Percentiles rank a stretch among this genome's conserved stretches.
Conservation (phyloP, 2,888 invertebrate genomes). For the Strigamia maritima region DNA sequence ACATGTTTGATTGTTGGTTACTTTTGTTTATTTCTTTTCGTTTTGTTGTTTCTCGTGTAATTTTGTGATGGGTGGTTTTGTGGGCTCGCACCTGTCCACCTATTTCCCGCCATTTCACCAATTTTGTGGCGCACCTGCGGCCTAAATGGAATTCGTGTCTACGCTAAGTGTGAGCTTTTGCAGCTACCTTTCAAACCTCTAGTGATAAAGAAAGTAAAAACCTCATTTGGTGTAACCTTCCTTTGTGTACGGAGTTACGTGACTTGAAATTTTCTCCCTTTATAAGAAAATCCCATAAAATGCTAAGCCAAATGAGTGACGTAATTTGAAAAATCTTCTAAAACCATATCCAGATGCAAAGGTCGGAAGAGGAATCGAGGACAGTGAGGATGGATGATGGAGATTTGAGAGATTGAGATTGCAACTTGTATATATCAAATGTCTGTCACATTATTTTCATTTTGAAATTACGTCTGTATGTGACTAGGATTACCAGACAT, state of each 20-base stretch:
- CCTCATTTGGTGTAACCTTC: constrained; percentile 29
- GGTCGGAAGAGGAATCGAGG: constrained; percentile 5
- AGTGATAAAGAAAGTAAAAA: not conserved
- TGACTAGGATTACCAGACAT: constrained; percentile 13
- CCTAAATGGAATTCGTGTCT: constrained; percentile 29
- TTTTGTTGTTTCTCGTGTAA: not conserved
- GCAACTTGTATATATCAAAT: not conserved
- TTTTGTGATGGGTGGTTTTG: constrained; percentile 24
- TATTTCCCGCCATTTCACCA: not conserved
- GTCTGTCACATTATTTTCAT: constrained; percentile 4
- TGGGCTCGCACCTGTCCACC: constrained; percentile 23
- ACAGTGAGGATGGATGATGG: not conserved
- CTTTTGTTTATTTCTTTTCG: not conserved
- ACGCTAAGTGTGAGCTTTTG: constrained; percentile 27
- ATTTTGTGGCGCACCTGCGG: constrained; percentile 27
- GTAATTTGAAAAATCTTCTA: not conserved
- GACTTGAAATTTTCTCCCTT: constrained; percentile 8
- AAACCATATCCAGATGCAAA: constrained; percentile 16
- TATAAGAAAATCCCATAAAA: not conserved
- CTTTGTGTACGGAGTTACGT: constrained; percentile 14
- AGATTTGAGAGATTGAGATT: not conserved
- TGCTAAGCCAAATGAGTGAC: constrained; percentile 24
- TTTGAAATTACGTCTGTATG: not conserved
- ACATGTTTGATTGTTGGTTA: not conserved
- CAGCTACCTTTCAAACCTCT: constrained; percentile 4